These are phyloP conservation scores for Heloderma charlesbogerti DNA, from an alignment of 2,113 vertebrate species.

Conservation along the genomic window DNA sequence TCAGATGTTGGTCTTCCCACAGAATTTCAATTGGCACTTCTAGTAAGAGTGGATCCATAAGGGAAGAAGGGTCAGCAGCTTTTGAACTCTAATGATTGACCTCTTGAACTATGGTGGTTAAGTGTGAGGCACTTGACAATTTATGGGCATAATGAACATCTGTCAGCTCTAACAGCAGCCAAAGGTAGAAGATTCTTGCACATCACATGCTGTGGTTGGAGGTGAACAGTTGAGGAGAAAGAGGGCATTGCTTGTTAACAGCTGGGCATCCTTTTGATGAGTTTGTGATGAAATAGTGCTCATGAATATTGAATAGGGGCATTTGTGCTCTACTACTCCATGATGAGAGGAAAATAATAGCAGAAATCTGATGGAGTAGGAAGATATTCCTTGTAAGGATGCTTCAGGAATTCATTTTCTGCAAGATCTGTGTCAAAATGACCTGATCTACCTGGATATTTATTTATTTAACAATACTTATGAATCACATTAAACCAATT, in stretches of 20 bases:
- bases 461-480: background rate
- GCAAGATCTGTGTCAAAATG: background rate
- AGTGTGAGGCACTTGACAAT: background rate
- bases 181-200: background rate
- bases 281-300: background rate
- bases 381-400: background rate
- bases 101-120: background rate
- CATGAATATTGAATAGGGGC: too few species aligned
- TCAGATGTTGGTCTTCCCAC: background rate
- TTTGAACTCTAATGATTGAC: slow-evolving; percentile 18
- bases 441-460: background rate
- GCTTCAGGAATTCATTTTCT: background rate
- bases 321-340: background rate
- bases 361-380: too few species aligned
- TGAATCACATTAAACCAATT: too few species aligned
- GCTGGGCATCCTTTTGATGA: background rate
- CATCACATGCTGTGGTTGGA: background rate
- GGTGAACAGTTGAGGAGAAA: background rate
- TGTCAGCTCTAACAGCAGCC: background rate
- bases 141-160: slow-evolving; percentile 8
- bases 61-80: background rate
- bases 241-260: background rate
- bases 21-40: slow-evolving; percentile 14
- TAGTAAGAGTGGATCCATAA: slow-evolving; percentile 4
- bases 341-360: too few species aligned